Evolutionary conservation across 2,888 invertebrate species (phyloP), one percentile per base, ranked within the genome.

Genomic region (Watsonalla cultraria): DNA sequence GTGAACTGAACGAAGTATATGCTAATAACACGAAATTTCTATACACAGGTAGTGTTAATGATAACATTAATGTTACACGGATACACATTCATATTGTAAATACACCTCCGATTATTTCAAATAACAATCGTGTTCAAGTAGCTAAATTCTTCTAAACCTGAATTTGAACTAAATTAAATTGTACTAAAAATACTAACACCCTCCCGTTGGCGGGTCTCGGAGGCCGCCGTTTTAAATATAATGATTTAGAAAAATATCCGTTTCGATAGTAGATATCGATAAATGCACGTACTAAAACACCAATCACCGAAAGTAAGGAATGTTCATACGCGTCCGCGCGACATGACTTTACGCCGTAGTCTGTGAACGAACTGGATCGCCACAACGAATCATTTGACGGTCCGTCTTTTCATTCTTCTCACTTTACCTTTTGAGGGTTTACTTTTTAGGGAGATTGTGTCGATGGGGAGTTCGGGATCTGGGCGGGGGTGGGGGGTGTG

Each of bases 331-430:
- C 65, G 64, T 55, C 68, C 62, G 54, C 64, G 52, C 51, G 65
- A 62, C 46, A 67, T 62, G 55, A 78, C 75, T 61, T 66, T 74
- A 49, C 64, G 76, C 67, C 78, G 76, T 76, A 89, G 70, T 68
- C 86, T 80, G 68, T 88, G 80, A 66, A 90, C 83, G 72, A 88
- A 90, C 74, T 83, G 85, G 64, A 85, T 80, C 65, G 86, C 86
- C 56, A 86, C 75, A 82, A 84, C 74, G 57, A 89, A 90, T 91
- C 91, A 91, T 90, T 90, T 90, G 56, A 85, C 82, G 62, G 88
- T 86, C 78, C 87, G 75, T 65, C 80, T 74, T 74, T 74, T 84
- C 14, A 71, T 63, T 72, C 70, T 86, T 73, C 85, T 83, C 78
- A 85, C 82, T 83, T 80, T 87, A 9, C 84, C 56, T 57, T 84